These are phyloP conservation scores for Drosophila niveifrons DNA, from an alignment of 2,888 invertebrate species.

Conservation along the genomic window DNA sequence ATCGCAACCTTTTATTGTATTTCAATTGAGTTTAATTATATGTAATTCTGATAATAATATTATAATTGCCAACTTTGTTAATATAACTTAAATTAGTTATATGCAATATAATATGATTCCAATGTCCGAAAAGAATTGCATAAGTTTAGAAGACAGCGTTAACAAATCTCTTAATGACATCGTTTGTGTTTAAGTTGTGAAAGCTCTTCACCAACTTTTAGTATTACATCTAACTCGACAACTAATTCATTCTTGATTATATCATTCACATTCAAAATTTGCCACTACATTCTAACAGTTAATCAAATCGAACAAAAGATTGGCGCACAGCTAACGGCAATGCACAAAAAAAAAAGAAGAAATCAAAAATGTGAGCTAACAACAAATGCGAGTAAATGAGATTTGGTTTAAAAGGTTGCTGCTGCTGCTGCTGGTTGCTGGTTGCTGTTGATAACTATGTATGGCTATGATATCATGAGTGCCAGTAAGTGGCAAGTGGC, in stretches of 20 bases:
- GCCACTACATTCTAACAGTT: background rate
- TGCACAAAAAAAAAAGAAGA: too few relatives aligned
- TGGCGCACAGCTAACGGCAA: background rate
- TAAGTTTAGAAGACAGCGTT: too few relatives aligned
- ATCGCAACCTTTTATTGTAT: too few relatives aligned
- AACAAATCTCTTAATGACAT: too few relatives aligned
- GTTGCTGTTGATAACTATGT: background rate
- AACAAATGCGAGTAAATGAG: background rate
- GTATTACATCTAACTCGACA: background rate
- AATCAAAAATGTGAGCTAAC: conserved; percentile 6
- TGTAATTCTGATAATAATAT: too few relatives aligned
- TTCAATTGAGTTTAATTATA: too few relatives aligned
- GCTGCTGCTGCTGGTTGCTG: background rate
- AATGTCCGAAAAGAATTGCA: too few relatives aligned
- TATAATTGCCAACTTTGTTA: too few relatives aligned
- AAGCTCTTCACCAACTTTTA: background rate
- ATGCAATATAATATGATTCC: too few relatives aligned
- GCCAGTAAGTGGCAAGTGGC: conserved; percentile 8
- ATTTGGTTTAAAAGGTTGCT: background rate
- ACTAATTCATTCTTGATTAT: conserved; percentile 1
- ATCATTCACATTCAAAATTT: conserved; percentile 4
- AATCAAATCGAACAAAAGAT: conserved; percentile 1
- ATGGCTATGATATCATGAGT: conserved; percentile 9
- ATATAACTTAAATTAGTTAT: too few relatives aligned
- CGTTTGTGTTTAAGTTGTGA: too few relatives aligned